Conservation (phyloP, 2,113 vertebrate species). For the Nanorana parkeri region DNA sequence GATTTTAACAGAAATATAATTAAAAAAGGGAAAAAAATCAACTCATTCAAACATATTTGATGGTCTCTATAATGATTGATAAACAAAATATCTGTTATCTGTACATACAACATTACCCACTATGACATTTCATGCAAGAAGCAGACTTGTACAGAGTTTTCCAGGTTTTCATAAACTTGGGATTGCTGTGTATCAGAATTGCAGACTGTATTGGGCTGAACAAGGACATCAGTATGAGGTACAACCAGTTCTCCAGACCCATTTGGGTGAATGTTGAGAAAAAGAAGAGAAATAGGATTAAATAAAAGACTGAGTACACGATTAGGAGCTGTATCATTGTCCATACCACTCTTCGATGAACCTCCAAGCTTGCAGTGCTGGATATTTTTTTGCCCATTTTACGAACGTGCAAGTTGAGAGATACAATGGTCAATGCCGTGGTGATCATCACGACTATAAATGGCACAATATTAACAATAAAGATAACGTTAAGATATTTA, state of each 20-base stretch:
- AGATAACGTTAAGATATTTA: too few relatives aligned
- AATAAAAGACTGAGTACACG: background rate
- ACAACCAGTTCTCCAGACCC: background rate
- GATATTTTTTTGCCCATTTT: background rate
- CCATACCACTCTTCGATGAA: background rate
- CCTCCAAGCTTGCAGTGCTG: background rate
- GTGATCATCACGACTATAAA: background rate
- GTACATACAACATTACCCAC: too few relatives aligned
- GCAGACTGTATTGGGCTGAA: too few relatives aligned
- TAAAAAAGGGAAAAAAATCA: too few relatives aligned
- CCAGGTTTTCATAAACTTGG: too few relatives aligned
- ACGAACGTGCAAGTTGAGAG: background rate
- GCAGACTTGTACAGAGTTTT: too few relatives aligned
- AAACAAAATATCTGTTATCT: too few relatives aligned
- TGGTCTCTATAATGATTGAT: too few relatives aligned
- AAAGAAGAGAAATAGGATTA: background rate
- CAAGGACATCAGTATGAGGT: background rate
- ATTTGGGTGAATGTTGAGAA: background rate
- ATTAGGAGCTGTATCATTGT: background rate
- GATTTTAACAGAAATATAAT: too few relatives aligned
- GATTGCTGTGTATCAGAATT: too few relatives aligned
- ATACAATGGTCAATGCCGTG: background rate
- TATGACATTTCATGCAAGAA: too few relatives aligned
- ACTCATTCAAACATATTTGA: too few relatives aligned
- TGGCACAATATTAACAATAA: background rate